Evolutionary conservation across 1,140 invertebrate genomes (phyloP), one percentile per base, ranked within the genome.

Genomic region (Psilanteris sp.): DNA sequence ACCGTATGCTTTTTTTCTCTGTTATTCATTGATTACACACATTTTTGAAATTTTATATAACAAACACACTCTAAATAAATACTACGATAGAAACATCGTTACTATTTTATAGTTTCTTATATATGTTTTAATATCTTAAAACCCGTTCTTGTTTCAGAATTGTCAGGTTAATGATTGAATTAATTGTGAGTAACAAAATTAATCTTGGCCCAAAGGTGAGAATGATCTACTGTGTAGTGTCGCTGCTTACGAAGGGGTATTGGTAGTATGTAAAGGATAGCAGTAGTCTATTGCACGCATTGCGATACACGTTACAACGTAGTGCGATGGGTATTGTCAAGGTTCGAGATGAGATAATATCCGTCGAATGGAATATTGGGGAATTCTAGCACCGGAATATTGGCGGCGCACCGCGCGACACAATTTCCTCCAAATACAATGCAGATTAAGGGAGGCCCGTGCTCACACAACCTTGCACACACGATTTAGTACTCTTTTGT

Each of bases 301-400:
- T 27, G 29, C 37, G 26, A 55, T 64, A 48, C 18, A 34, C 15
- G 26, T 64, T 62, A 41, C 57, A 59, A 39, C 22, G 44, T 14
- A 29, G 32, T 46, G 29, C 54, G 29, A 39, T 39, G 48, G 37
- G 27, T 55, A 76, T 70, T 70, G 55, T 74, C 61, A 37, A 31
- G 66, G 71, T 66, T 77, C 62, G 61, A 73, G 73, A 79, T 75
- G 67, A 79, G 77, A 79, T 80, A 79, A 80, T 80, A 80, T 80
- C 77, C 77, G 79, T 50, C 70, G 55, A 78, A 78, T 68, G 62
- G 66, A 55, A 70, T 70, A 70, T 70, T 52, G 66, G 37, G 54
- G 54, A 70, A 70, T 70, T 52, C 29, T 70, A 61, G 55, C 43
- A 73, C 59, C 67, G 77, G 75, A 77, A 81, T 81, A 77, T 79